phyloP scores from a whole-genome alignment of 2,888 invertebrate species.

The Leucophenga montana region DNA sequence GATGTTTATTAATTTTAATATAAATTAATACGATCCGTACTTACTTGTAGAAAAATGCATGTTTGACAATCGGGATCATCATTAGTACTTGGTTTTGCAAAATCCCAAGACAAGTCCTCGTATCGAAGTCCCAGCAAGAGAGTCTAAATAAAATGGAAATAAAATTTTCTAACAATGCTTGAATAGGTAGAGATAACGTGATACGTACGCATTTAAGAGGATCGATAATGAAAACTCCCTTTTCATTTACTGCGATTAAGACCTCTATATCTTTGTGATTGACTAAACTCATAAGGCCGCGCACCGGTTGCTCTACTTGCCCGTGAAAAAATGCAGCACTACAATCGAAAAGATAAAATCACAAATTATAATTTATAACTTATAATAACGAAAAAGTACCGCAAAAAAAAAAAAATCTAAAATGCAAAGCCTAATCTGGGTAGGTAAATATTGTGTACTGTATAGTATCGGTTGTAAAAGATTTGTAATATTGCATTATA shows the following conservation, averaged over 20 bases:
- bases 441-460: no score
- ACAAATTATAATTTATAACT: no score
- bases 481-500: no score
- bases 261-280: constrained; percentile 92
- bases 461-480: no score
- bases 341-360: constrained; percentile 38
- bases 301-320: constrained; percentile 92
- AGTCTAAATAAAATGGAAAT: constrained; percentile 75
- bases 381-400: no score
- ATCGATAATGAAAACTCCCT: constrained; percentile 89
- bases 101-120: constrained; percentile 94
- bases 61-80: constrained; percentile 90
- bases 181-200: background rate
- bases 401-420: no score
- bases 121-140: constrained; percentile 88
- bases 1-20: background rate
- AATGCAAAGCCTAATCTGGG: no score
- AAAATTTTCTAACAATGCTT: background rate
- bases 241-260: constrained; percentile 88
- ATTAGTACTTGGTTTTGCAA: constrained; percentile 86
- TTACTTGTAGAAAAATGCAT: constrained; percentile 88
- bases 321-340: constrained; percentile 96
- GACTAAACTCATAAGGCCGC: constrained; percentile 87
- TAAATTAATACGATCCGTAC: constrained; percentile 24
- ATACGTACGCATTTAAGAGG: constrained; percentile 85